These are phyloP conservation scores for Piprites chloris DNA, from an alignment of 2,113 vertebrate species.

Conservation along the genomic window DNA sequence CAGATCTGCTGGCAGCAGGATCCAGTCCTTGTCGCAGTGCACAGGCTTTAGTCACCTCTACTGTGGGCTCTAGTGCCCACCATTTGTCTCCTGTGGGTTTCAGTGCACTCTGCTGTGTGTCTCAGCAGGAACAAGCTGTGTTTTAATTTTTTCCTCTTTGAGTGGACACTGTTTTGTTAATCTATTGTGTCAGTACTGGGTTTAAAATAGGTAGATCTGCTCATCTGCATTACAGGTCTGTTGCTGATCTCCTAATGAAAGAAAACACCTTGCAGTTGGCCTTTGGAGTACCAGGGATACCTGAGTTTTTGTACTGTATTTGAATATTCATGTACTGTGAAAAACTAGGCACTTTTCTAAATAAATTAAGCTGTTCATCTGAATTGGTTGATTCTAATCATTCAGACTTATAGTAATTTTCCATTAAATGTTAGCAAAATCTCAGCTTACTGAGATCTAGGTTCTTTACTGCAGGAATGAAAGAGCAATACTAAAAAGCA, in stretches of 20 bases:
- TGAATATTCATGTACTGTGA: not conserved
- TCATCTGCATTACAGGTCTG: not conserved
- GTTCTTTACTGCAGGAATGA: not conserved
- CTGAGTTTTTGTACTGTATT: not conserved
- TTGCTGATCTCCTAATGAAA: not conserved
- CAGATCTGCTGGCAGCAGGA: not conserved
- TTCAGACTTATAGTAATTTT: not conserved
- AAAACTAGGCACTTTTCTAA: not conserved
- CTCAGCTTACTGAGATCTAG: not conserved
- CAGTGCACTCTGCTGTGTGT: not conserved
- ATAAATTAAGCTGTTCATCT: not conserved
- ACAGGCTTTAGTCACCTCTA: not conserved
- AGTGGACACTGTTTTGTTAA: not conserved
- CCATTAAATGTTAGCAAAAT: not conserved
- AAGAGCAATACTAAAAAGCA: not conserved
- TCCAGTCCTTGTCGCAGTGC: not conserved
- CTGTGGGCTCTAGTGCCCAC: fast-evolving
- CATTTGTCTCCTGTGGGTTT: not conserved
- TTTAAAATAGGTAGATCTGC: not conserved
- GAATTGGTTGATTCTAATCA: not conserved
- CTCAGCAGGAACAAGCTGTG: not conserved
- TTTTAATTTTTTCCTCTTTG: not conserved
- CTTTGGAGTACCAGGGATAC: not conserved
- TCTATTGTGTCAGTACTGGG: not conserved
- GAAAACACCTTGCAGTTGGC: not conserved